Evolutionary conservation across 2,113 vertebrate genomes (phyloP), one percentile per base, ranked within the genome.

Genomic region (Spermophilus dauricus): DNA sequence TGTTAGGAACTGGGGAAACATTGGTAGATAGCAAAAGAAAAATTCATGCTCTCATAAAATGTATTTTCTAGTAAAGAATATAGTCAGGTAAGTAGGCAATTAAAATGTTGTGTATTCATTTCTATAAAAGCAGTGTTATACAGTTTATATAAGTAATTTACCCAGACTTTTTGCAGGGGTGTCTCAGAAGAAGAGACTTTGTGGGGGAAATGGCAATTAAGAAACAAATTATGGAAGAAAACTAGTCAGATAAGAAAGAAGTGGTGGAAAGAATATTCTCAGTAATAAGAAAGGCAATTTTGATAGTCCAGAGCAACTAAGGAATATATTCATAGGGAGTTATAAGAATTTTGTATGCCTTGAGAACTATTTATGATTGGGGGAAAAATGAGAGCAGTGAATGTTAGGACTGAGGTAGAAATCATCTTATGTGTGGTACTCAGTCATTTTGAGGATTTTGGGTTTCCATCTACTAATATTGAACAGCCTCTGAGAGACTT

Each of bases 251-350:
- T 86, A 58, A 26, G 37, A 26, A 20, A 61, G 8, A 83, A 11
- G 18, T 32, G 2, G 30, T 13, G 45, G 18, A 30, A 56, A 73
- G 28, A 42, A 5, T 89, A 39, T 9, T 37, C 88, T 82, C 0
- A 51, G 37, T 56, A 58, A 8, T 30, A 11, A 82, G 26, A 69
- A 26, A 82, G 9, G 17, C n/a, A 45, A 48, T 65, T 18, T 0
- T 5, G 3, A 22, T 63, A 9, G 39, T 14, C 45, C 42, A 63
- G 30, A 75, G 17, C 37, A 61, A 13, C 3, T 12, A 24, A 92
- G 2, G n/a, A 48, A 4, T 8, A 8, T 45, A 6, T 24, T 45
- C 9, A 10, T 73, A 51, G 18, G 30, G 42, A 61, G 13, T 69
- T 61, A 28, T 5, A 75, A 69, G 24, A 53, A 37, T 70, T 53